Evolutionary conservation across 1,140 invertebrate genomes (phyloP), one percentile per base, ranked within the genome.

Genomic region (Physella acuta): DNA sequence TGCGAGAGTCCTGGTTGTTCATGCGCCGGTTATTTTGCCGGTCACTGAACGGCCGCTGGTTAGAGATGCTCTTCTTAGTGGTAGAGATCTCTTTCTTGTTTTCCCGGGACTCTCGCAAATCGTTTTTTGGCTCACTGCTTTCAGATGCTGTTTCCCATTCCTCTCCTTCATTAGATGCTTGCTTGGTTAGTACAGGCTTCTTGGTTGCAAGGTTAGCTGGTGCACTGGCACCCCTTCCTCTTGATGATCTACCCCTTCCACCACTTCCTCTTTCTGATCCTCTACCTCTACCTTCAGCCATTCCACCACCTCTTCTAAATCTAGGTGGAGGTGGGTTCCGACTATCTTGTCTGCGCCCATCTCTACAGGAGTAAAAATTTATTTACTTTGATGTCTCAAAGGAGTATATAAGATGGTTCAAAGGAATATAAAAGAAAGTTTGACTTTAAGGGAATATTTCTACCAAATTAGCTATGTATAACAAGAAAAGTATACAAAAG

Each of bases 121-220:
- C 82, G 69, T 77, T 81, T 76, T 81, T 81, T 71, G 79, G 74
- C 75, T 87, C 87, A 79, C 88, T 88, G 75, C 87, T 88, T 75
- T 89, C 88, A n/a, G 88, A 88, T n/a, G 88, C 88, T 36, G 88
- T 89, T 76, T 89, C 88, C 88, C 88, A 89, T 69, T 89, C 88
- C 69, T 88, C 86, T 64, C 87, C 87, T 61, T 88, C 87, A 72
- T 86, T 87, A 20, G 85, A 86, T 37, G 84, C 82, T 70, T 85
- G 80, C 76, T 84, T 84, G n/a, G 75, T 78, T 31, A 84, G 73
- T 20, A 74, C 76, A 55, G 81, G 81, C 65, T 74, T 76, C 72
- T 78, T 83, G 60, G 33, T 64, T 33, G 53, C 51, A 28, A 58
- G 65, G 49, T 56, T 71, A 31, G 78, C 70, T 33, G 77, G 73